Conservation (phyloP, 2,888 invertebrate genomes). For the Spisula subtruncata region DNA sequence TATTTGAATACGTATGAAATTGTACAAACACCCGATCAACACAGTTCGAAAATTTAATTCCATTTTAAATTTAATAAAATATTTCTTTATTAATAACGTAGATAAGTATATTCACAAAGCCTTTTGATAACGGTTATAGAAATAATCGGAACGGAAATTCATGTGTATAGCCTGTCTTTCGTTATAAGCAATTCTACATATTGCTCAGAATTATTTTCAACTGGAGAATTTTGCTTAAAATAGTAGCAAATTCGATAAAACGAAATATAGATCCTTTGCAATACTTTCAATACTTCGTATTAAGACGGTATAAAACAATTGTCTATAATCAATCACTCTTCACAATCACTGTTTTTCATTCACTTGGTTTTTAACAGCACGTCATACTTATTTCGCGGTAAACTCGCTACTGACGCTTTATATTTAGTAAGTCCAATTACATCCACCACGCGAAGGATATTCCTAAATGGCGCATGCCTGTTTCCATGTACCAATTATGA, state of each 20-base stretch:
- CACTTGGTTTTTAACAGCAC: not conserved
- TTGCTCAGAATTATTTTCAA: not conserved
- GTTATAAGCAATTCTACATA: not conserved
- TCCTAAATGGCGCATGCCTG: conserved; percentile 8
- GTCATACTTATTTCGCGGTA: not conserved
- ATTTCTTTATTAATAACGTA: not conserved
- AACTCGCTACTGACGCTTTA: conserved; percentile 5
- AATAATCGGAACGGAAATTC: not conserved
- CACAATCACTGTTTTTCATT: not conserved
- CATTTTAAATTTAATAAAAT: not conserved
- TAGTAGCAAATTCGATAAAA: not conserved
- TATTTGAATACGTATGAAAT: conserved; percentile 19
- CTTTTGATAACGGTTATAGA: not conserved
- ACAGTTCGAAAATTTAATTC: conserved; percentile 14
- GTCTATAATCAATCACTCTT: not conserved
- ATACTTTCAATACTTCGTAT: not conserved
- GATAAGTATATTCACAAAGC: not conserved
- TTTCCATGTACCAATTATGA: not conserved
- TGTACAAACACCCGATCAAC: conserved; percentile 18
- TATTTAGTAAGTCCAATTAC: conserved; percentile 12
- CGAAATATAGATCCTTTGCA: not conserved
- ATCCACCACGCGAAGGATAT: not conserved
- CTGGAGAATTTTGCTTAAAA: too few species aligned
- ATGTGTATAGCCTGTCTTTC: not conserved
- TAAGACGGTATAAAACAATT: not conserved